These are phyloP conservation scores for Heterodera filipjevi DNA, from an alignment of 2,888 invertebrate genomes.

Conservation along the genomic window DNA sequence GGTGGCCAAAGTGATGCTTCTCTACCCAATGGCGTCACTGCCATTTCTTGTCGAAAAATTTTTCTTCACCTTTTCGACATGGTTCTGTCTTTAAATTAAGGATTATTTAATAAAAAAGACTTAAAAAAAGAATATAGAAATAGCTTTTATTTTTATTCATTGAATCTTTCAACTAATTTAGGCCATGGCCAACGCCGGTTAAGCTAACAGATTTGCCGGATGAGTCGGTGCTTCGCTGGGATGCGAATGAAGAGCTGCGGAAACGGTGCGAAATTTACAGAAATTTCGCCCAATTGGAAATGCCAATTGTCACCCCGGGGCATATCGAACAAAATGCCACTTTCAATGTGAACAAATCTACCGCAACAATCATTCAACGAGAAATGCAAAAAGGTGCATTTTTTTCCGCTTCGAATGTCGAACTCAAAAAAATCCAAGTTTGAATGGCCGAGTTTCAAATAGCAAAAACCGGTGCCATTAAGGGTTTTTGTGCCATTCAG, in stretches of 20 bases:
- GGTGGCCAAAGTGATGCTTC: conserved; percentile 2
- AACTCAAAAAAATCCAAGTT: no score
- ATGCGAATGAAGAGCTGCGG: background rate
- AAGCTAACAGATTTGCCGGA: background rate
- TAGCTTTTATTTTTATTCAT: background rate
- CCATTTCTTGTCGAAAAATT: background rate
- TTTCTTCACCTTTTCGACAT: background rate
- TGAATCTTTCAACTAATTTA: no score
- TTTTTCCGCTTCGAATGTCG: no score
- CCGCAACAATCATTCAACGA: background rate
- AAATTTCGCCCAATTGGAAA: background rate
- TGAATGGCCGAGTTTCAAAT: no score
- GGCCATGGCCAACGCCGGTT: background rate
- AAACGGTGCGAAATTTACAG: background rate
- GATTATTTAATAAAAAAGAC: no score
- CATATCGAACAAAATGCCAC: background rate
- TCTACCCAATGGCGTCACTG: background rate
- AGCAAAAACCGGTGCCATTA: no score
- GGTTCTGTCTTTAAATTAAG: background rate
- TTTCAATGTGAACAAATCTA: background rate
- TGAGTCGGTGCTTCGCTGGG: background rate
- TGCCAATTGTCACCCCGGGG: background rate
- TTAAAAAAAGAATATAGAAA: no score
- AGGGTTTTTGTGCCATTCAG: no score
- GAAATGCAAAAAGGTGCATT: background rate